Evolutionary conservation across 2,888 invertebrate genomes (phyloP).

Genomic region (Coelinius sp.): DNA sequence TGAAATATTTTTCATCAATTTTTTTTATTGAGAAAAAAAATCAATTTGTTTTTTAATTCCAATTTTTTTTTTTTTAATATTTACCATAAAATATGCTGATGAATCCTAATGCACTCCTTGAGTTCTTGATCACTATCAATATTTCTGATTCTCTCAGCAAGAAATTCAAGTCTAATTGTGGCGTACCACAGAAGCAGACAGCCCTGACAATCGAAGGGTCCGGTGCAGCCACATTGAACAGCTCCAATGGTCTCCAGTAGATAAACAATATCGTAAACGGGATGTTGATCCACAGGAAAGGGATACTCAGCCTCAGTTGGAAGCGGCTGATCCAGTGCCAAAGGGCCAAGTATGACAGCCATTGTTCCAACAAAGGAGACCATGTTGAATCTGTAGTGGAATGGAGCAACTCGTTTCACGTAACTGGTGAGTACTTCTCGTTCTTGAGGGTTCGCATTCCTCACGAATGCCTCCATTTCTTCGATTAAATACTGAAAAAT

Average conservation of each 20-base stretch:
- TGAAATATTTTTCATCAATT: slow-evolving; percentile 12
- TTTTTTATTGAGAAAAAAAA: background rate
- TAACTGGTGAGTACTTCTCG: slow-evolving; percentile 46
- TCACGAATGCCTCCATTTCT: slow-evolving; percentile 38
- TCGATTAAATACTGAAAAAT: slow-evolving; percentile 40
- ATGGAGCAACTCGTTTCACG: slow-evolving; percentile 36
- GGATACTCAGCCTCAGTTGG: slow-evolving; percentile 57
- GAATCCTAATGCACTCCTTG: slow-evolving; percentile 29
- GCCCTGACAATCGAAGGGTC: slow-evolving; percentile 47
- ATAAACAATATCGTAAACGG: slow-evolving; percentile 44
- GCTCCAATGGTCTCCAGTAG: slow-evolving; percentile 47
- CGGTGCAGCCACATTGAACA: slow-evolving; percentile 45
- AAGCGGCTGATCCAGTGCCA: slow-evolving; percentile 44
- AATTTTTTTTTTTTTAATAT: slow-evolving; percentile 11
- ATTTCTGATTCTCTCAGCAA: slow-evolving; percentile 35
- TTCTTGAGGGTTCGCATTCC: slow-evolving; percentile 33
- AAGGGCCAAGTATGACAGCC: slow-evolving; percentile 44
- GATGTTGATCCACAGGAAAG: slow-evolving; percentile 44
- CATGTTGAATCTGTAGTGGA: slow-evolving; percentile 42
- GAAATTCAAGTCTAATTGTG: slow-evolving; percentile 46
- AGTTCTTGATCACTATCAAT: slow-evolving; percentile 4
- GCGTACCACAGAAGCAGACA: slow-evolving; percentile 52
- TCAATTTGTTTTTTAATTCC: background rate
- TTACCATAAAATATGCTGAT: slow-evolving; percentile 44
- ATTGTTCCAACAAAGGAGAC: slow-evolving; percentile 38